Percentiles rank a stretch among this genome's conserved stretches.
These are phyloP conservation scores for Drosophila paracracens DNA, from an alignment of 2,888 invertebrate species.

Conservation along the genomic window DNA sequence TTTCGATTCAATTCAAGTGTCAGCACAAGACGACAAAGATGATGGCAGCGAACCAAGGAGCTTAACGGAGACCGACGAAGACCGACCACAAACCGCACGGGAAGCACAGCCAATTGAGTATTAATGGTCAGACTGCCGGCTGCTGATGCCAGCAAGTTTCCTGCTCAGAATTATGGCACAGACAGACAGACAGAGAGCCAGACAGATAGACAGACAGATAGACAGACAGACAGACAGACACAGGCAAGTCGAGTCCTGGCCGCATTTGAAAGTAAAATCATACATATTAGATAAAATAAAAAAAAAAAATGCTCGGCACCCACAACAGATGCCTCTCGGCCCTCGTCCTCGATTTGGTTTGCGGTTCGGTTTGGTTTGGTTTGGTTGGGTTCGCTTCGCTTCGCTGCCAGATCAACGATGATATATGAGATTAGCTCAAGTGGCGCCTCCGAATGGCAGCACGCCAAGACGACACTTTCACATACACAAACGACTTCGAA, in stretches of 20 bases:
- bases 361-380: constrained; percentile 5
- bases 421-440: constrained; percentile 80
- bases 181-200: constrained; percentile 5
- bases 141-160: constrained; percentile 77
- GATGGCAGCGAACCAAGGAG: constrained; percentile 37
- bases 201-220: constrained; percentile 5
- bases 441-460: constrained; percentile 69
- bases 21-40: constrained; percentile 75
- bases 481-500: constrained; percentile 31
- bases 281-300: constrained; percentile 74
- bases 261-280: constrained; percentile 79
- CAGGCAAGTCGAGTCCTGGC: constrained; percentile 36
- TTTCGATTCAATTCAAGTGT: constrained; percentile 82
- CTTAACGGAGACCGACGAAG: constrained; percentile 10
- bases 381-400: constrained; percentile 20
- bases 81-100: constrained; percentile 75
- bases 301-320: constrained; percentile 37
- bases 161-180: constrained; percentile 73
- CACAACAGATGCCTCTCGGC: constrained; percentile 38
- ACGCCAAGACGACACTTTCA: constrained; percentile 71
- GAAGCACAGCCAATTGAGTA: constrained; percentile 82
- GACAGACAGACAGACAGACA: constrained; percentile 21
- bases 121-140: constrained; percentile 77
- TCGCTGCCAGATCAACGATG: constrained; percentile 67
- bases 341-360: constrained; percentile 1